Conservation (phyloP, 2,113 vertebrate genomes). For the Paradoxurus hermaphroditus region DNA sequence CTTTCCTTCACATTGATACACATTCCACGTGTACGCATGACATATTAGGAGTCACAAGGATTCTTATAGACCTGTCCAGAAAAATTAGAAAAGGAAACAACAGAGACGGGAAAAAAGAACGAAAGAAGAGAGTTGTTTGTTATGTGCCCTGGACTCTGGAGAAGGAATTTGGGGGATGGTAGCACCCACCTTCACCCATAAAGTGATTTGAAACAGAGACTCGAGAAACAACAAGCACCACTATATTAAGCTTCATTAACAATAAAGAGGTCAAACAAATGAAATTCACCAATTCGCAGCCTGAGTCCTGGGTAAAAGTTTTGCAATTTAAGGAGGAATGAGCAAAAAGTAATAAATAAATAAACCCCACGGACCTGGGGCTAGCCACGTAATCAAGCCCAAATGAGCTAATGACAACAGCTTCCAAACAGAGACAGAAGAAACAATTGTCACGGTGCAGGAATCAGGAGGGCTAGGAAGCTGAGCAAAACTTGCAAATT, state of each 20-base stretch:
- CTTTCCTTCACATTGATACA: background rate
- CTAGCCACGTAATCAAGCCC: background rate
- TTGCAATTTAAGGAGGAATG: background rate
- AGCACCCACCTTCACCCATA: background rate
- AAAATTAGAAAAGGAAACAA: background rate
- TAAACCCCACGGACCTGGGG: background rate
- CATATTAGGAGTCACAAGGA: background rate
- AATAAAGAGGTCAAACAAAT: background rate
- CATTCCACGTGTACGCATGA: background rate
- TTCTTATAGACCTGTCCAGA: background rate
- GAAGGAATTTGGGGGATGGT: background rate
- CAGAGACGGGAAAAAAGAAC: background rate
- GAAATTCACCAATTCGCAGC: background rate
- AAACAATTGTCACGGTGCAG: background rate
- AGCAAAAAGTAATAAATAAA: background rate
- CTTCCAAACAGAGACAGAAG: background rate
- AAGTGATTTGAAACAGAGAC: background rate
- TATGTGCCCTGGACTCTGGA: background rate
- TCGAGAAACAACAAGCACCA: background rate
- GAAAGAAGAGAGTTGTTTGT: background rate
- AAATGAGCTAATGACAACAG: background rate
- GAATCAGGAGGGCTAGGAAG: background rate
- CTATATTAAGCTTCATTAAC: background rate
- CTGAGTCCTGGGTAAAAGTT: background rate
- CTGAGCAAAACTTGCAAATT: background rate